Evolutionary conservation across 2,113 vertebrate species (phyloP), one percentile per base, ranked within the genome.

Genomic region (Sinocyclocheilus rhinocerous): DNA sequence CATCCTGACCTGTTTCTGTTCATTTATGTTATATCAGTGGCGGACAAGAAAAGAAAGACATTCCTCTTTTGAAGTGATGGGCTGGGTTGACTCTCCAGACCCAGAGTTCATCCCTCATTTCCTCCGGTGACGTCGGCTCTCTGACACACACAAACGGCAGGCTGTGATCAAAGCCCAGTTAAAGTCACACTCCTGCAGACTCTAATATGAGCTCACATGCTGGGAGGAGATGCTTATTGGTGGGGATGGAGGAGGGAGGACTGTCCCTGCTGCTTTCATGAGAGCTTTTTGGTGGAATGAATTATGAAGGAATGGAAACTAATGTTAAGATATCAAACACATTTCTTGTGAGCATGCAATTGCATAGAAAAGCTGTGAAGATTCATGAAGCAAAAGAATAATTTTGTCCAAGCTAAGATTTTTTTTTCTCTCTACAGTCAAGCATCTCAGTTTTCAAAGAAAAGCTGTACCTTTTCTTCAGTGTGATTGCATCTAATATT

Each of bases 401-500:
- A 22, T 85, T 85, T 88, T 61, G 72, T 42, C 52, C 78, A 76
- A 86, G 16, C 80, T 16, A 76, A 84, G 73, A 88, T 90, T 33
- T 33, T 91, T 90, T 24, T 7, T 3, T 2, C 10, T 33, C 2
- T 36, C 63, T 88, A 80, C 84, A 87, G 85, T 89, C 76, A 83
- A 88, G 77, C 57, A 4, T 81, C 76, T 77, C 29, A 33, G 63
- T 70, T 83, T 83, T 83, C 26, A 11, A 81, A 84, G 33, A 86
- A 76, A 70, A 84, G 55, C 83, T 48, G 52, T 50, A 85, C 69
- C 61, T 87, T 83, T 87, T 87, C 65, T 87, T 69, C 73, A 33
- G 76, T 75, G 76, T 83, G 88, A 91, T 91, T 90, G 75, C 84
- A 89, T 92, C 89, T 91, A 87, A 90, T 91, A 92, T 91, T 88